A percentile compares a stretch with the other conserved stretches of the same genome.
These are phyloP conservation scores for Xestia sexstrigata DNA, from an alignment of 2,888 invertebrate genomes.

Conservation along the genomic window DNA sequence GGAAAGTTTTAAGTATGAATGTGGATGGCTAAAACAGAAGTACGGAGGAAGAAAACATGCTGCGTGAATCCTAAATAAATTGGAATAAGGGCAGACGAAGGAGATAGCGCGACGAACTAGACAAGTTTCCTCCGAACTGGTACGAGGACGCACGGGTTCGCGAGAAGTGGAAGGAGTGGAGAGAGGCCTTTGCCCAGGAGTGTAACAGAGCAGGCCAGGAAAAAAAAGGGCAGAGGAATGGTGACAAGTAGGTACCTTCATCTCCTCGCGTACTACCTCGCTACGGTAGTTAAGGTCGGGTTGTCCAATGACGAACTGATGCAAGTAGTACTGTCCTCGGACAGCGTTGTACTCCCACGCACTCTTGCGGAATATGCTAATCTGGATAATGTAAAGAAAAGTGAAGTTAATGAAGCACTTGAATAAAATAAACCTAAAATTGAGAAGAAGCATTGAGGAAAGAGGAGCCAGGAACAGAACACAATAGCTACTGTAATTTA, in stretches of 20 bases:
- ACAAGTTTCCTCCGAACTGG: too few relatives aligned
- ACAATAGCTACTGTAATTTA: not conserved
- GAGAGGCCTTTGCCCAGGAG: too few relatives aligned
- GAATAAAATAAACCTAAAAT: not conserved
- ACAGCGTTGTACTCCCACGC: constrained; percentile 93
- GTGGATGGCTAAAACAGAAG: not conserved
- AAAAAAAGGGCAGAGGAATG: not conserved
- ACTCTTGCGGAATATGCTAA: constrained; percentile 91
- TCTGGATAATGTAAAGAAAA: constrained; percentile 62
- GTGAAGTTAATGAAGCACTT: not conserved
- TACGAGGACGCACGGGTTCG: too few relatives aligned
- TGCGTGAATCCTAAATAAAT: not conserved
- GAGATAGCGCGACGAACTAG: too few relatives aligned
- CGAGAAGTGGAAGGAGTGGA: too few relatives aligned
- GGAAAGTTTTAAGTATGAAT: not conserved
- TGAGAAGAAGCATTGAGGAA: not conserved
- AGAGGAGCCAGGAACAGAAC: not conserved
- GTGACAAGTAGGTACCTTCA: constrained; percentile 85
- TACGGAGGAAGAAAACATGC: not conserved
- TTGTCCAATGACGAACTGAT: constrained; percentile 92
- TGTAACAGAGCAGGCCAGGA: too few relatives aligned
- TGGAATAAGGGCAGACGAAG: not conserved
- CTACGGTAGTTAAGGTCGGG: constrained; percentile 94
- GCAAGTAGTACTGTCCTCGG: constrained; percentile 93
- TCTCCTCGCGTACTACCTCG: constrained; percentile 89